Percentiles rank a stretch among this genome's conserved stretches.
These are phyloP conservation scores for Anthophora plumipes DNA, from an alignment of 2,888 invertebrate genomes.

Conservation along the genomic window DNA sequence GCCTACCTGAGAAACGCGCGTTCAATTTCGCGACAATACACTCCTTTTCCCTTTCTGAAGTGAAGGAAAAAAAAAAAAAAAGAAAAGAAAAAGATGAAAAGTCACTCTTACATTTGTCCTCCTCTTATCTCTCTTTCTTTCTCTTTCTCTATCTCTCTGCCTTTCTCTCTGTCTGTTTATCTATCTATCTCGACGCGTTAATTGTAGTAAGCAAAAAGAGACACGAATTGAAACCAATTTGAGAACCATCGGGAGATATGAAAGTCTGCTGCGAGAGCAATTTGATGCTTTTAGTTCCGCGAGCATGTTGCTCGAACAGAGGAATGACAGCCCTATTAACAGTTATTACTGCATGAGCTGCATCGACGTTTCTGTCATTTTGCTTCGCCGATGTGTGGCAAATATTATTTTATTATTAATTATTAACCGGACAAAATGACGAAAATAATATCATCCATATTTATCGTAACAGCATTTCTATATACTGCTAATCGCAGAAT, in stretches of 20 bases:
- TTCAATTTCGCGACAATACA: neutral
- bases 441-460: conserved; percentile 45
- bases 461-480: conserved; percentile 53
- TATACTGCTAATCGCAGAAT: conserved; percentile 54
- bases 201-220: no score
- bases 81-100: no score
- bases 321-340: conserved; percentile 55
- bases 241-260: neutral
- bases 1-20: neutral
- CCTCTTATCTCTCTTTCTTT: neutral
- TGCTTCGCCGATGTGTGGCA: conserved; percentile 57
- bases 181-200: no score
- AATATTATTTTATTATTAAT: no score
- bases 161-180: neutral
- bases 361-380: conserved; percentile 38
- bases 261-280: conserved; percentile 6
- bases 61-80: no score
- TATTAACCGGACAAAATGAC: conserved; percentile 30
- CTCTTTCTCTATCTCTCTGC: neutral
- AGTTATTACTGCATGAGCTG: conserved; percentile 66
- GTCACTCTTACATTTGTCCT: neutral
- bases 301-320: conserved; percentile 38
- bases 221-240: neutral
- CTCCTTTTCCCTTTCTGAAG: neutral
- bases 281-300: neutral